Evolutionary conservation across 1,140 invertebrate species (phyloP), one percentile per base, ranked within the genome.

Genomic region (Drosophila chauvacae): DNA sequence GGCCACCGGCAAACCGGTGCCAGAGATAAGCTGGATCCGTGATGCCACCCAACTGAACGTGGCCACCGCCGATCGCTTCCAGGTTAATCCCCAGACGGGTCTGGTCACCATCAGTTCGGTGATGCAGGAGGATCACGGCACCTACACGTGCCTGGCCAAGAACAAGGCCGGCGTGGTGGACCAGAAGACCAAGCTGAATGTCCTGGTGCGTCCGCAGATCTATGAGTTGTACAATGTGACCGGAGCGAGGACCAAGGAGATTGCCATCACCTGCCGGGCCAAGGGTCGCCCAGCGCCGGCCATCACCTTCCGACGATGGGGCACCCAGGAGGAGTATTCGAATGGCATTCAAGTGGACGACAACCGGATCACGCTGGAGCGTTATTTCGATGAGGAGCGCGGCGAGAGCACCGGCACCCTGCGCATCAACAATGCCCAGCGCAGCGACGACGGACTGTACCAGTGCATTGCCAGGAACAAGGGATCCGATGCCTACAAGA

Each of bases 391-490:
- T 60, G 93, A 94, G 16, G 93, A 94, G 13, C 94, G 94, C 68
- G 93, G 94, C 16, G 94, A 96, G 80, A 95, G 95, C 0, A 93
- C 94, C 53, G 96, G 94, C 7, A 94, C 94, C 11, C 93, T 97
- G 33, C 94, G 93, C 10, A 96, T 97, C 77, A 57, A 93, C n/a
- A 93, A 93, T 44, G 79, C 96, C 18, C 93, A 93, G 48, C 94
- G 96, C 42, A 93, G 93, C 1, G 96, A 98, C 92, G 97, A 98
- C 93, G 98, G 97, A 1, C 92, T 98, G 2, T 98, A 98, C 92
- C 96, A 96, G 82, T 98, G 97, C 85, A 94, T 96, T 41, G 97
- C 97, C 1, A 93, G 94, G 62, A 98, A 98, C 81, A 94, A 95
- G 78, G 96, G 96, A n/a, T 96, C 95, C 14, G 94, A 94, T 37